Base-by-base conservation (phyloP, 2,113 vertebrate species). In the Psittacula cyanocephala region DNA sequence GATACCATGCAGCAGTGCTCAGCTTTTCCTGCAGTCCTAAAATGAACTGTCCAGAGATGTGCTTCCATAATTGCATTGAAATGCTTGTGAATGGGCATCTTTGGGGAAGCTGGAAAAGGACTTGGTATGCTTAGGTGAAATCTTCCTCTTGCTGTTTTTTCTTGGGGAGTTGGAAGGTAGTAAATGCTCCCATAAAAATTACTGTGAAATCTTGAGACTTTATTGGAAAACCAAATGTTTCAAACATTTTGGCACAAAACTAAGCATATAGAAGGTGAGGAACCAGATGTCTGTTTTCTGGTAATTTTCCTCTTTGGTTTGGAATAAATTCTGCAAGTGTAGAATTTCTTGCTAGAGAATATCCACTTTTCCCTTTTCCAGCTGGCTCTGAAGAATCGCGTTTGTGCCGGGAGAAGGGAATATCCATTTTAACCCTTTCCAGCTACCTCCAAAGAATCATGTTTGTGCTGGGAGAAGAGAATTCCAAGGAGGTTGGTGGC, bases 401-500 rank as follows among this genome's bases (percentile, higher is more conserved):
- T 59, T 35, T 59, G 57, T 35, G 33, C 57, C 9, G 4, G 57
- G 57, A 59, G 33, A 59, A 59, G 57, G 33, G 57, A 59, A 59
- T 59, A 59, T 35, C 33, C 13, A 24, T 59, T 35, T 35, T 59
- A 59, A 59, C 33, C 62, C 22, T 71, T 86, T 84, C 39, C 41
- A 85, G 13, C 28, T 80, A 49, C 6, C 53, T 80, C 78, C 76
- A 43, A 78, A 89, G 82, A 79, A 62, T 71, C 62, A 37, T 4
- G 0, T 93, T 94, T 94, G 70, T 94, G 85, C 81, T 94, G 53
- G 88, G 80, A 92, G 92, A 93, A 95, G 87, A 62, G 92, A 96
- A 92, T 96, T 97, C 94, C 72, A 78, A 63, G 83, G 79, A 75
- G 81, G 75, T 91, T 92, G 93, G 85, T 91, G 89, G 70, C 77